Conservation (phyloP, 1,140 invertebrate species). For the Papilio helenus region DNA sequence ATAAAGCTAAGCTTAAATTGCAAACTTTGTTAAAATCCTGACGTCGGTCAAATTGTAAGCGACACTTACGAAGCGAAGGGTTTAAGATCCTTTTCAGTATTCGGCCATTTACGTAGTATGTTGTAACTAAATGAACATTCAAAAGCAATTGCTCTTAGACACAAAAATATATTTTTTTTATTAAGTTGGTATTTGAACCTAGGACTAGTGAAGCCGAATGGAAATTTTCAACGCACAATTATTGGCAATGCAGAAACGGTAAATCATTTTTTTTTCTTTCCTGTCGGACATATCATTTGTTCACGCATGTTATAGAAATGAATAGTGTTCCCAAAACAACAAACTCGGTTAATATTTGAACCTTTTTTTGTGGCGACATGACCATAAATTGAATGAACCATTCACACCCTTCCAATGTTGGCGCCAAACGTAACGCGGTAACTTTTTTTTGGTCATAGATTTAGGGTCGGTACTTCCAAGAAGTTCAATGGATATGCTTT, state of each 20-base stretch:
- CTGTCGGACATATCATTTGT: neutral
- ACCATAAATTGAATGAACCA: constrained; percentile 45
- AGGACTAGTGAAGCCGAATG: no score
- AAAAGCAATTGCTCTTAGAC: no score
- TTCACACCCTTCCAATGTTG: constrained; percentile 47
- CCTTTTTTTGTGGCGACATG: constrained; percentile 15
- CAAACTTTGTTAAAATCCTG: no score
- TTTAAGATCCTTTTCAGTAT: no score
- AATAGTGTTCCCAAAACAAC: neutral
- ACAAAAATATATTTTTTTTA: no score
- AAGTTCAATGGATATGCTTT: constrained; percentile 41
- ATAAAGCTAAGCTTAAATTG: no score
- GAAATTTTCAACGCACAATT: neutral
- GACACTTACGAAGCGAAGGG: no score
- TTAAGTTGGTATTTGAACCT: neutral
- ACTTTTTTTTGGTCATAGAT: constrained; percentile 35
- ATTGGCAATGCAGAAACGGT: neutral
- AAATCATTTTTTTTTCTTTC: neutral
- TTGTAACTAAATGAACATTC: no score
- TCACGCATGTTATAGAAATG: constrained; percentile 1
- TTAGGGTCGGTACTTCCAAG: constrained; percentile 50
- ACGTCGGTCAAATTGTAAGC: no score
- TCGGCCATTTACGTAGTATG: no score
- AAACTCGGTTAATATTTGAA: constrained; percentile 15
- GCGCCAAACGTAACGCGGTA: constrained; percentile 44